A percentile compares a stretch with the other conserved stretches of the same genome.
Conservation (phyloP, 1,140 invertebrate genomes). For the Orussus abietinus region DNA sequence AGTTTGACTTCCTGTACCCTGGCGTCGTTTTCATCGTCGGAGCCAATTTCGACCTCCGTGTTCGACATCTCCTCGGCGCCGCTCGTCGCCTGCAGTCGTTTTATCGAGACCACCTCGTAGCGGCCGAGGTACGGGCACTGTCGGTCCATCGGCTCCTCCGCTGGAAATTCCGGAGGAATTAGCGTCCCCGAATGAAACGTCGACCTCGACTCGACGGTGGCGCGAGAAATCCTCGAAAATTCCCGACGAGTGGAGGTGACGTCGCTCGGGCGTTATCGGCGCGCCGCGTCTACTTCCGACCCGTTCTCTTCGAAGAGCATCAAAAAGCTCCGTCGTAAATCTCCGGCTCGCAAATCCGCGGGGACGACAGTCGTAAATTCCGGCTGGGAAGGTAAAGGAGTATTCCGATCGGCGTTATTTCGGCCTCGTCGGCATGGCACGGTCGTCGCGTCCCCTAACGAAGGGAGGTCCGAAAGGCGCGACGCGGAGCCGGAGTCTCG, state of each 20-base stretch:
- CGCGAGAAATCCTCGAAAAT: conserved; percentile 1
- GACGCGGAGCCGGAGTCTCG: too few relatives aligned
- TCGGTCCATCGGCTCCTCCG: conserved; percentile 38
- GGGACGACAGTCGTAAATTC: conserved; percentile 30
- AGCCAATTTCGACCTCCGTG: conserved; percentile 12
- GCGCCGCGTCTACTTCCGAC: too few relatives aligned
- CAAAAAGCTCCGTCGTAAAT: conserved; percentile 36
- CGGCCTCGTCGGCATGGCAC: too few relatives aligned
- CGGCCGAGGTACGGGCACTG: conserved; percentile 45
- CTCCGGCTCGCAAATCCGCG: conserved; percentile 25
- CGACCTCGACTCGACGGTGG: too few relatives aligned
- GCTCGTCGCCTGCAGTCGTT: conserved; percentile 25
- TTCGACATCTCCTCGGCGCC: conserved; percentile 16
- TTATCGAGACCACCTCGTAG: conserved; percentile 42
- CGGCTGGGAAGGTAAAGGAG: too few relatives aligned
- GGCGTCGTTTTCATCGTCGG: conserved; percentile 31
- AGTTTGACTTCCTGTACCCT: conserved; percentile 29
- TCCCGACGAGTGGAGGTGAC: too few relatives aligned
- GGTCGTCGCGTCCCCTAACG: too few relatives aligned
- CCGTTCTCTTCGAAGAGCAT: too few relatives aligned
- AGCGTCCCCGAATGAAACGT: background rate
- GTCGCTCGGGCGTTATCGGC: too few relatives aligned
- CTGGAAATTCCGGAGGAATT: conserved; percentile 21
- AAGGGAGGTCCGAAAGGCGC: too few relatives aligned
- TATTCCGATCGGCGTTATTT: too few relatives aligned